Percentiles rank a stretch among this genome's conserved stretches.
Conservation (phyloP, 53 echinoderm and acorn worm species). For the Pentamera pediparva region DNA sequence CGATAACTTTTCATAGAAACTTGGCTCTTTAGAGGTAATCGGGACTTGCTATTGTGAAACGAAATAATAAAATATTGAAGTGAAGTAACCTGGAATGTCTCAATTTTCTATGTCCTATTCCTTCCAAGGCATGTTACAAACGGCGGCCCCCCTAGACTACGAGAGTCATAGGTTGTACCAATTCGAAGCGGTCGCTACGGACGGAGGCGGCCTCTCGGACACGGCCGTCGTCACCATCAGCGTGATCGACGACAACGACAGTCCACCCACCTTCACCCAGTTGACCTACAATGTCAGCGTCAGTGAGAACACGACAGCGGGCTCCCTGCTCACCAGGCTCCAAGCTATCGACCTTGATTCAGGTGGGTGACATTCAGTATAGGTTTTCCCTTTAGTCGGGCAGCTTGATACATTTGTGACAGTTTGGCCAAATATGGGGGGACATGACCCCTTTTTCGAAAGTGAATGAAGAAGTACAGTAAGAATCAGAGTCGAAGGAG, state of each 20-base stretch:
- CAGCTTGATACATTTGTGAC: no score
- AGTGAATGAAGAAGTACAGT: no score
- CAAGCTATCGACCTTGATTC: constrained; percentile 85
- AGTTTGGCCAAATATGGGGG: no score
- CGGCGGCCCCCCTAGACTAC: constrained; percentile 58
- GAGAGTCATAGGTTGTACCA: constrained; percentile 64
- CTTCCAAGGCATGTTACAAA: constrained; percentile 48
- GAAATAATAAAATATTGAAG: no score
- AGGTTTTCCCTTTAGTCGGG: no score
- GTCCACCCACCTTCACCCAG: constrained; percentile 65
- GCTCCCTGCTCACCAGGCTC: constrained; percentile 73
- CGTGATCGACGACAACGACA: constrained; percentile 84
- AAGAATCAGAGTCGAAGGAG: no score
- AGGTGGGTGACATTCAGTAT: constrained; percentile 40
- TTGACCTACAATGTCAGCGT: constrained; percentile 69
- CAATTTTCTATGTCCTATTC: not conserved
- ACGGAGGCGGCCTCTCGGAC: constrained; percentile 63
- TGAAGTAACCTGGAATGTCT: not conserved
- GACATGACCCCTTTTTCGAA: no score
- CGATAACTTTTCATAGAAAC: no score
- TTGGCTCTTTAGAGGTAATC: no score
- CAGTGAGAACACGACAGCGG: constrained; percentile 89
- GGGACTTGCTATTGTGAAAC: no score
- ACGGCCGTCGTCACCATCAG: constrained; percentile 62
- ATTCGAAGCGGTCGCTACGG: constrained; percentile 67